A percentile compares a stretch with the other conserved stretches of the same genome.
Conservation (phyloP, 2,797 vertebrate species). For the Hoplostethus mediterraneus region DNA sequence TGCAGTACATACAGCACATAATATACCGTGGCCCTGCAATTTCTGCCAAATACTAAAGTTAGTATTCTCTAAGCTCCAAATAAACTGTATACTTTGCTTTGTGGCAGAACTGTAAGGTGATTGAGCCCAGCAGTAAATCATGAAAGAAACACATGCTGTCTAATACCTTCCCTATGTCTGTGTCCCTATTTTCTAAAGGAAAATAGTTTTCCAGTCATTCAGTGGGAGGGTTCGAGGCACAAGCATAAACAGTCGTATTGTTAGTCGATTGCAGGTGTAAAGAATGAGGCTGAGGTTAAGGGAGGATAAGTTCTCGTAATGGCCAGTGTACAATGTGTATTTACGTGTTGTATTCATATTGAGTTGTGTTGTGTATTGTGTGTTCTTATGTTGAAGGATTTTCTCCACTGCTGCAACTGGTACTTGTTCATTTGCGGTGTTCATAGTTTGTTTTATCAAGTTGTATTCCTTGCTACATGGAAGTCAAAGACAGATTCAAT, state of each 20-base stretch:
- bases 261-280: slow-evolving; percentile 54
- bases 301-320: background rate
- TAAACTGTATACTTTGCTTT: slow-evolving; percentile 53
- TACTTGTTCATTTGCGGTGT: background rate
- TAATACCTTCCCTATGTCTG: slow-evolving; percentile 61
- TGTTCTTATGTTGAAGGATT: background rate
- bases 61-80: slow-evolving; percentile 24
- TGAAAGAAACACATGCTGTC: slow-evolving; percentile 50
- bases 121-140: slow-evolving; percentile 40
- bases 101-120: slow-evolving; percentile 20
- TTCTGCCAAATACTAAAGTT: background rate
- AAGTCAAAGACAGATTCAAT: background rate
- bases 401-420: too few relatives aligned
- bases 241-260: slow-evolving; percentile 53
- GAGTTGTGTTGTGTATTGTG: background rate
- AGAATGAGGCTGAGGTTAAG: slow-evolving; percentile 29
- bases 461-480: slow-evolving; percentile 1
- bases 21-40: background rate
- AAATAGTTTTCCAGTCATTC: slow-evolving; percentile 59
- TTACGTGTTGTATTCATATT: background rate
- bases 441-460: slow-evolving; percentile 13
- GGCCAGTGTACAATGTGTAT: background rate
- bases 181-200: slow-evolving; percentile 59
- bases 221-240: slow-evolving; percentile 31
- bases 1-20: background rate